Conservation (phyloP, 2,113 vertebrate species). For the Chaetura pelagica region DNA sequence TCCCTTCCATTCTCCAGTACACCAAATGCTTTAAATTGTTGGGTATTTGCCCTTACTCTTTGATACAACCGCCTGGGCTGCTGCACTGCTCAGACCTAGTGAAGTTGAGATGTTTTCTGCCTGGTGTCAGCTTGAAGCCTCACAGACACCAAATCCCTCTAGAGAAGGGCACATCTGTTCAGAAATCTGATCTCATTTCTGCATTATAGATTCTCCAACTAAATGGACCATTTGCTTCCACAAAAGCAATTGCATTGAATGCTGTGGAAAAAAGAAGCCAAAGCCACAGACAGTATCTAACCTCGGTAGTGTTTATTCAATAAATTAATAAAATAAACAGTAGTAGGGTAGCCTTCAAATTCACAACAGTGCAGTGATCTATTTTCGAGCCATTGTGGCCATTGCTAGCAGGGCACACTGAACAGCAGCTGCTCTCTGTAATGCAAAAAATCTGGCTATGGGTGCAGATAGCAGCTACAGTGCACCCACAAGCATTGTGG, state of each 20-base stretch:
- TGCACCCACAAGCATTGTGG: neutral
- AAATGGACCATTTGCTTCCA: slow-evolving; percentile 49
- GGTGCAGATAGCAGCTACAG: neutral
- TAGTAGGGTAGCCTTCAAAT: neutral
- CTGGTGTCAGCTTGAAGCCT: slow-evolving; percentile 31
- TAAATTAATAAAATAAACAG: slow-evolving; percentile 41
- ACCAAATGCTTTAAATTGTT: neutral
- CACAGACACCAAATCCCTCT: neutral
- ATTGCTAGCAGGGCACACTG: neutral
- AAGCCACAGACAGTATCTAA: neutral
- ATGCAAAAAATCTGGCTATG: neutral
- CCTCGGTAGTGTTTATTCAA: neutral
- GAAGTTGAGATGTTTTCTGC: neutral
- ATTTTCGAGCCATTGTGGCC: neutral
- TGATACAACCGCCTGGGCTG: neutral
- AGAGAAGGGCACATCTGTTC: slow-evolving; percentile 61
- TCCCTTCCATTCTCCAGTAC: neutral
- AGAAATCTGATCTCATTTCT: slow-evolving; percentile 65
- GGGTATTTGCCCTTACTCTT: neutral
- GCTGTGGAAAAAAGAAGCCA: neutral
- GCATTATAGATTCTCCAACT: slow-evolving; percentile 30
- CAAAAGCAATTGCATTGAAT: slow-evolving; percentile 23
- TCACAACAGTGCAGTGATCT: neutral
- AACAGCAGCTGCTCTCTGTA: neutral
- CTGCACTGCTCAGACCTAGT: neutral